A percentile compares a stretch with the other conserved stretches of the same genome.
These are phyloP conservation scores for Drosophila pseudoobscura DNA, from an alignment of 1,140 invertebrate genomes.

Conservation along the genomic window DNA sequence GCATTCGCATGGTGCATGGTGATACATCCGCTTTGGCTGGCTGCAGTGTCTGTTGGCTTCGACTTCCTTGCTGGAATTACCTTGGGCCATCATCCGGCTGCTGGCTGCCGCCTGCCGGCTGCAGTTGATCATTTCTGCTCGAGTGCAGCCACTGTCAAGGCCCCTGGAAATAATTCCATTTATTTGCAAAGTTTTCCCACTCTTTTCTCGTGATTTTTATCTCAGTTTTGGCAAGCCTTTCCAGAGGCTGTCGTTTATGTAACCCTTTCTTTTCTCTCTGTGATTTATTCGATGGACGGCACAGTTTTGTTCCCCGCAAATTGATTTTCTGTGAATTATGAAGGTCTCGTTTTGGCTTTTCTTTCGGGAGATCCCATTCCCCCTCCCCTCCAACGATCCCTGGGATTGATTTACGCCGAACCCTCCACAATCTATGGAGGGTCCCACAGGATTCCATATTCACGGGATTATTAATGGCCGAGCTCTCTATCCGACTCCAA, in stretches of 20 bases:
- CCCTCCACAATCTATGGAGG: slow-evolving; percentile 11
- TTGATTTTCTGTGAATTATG: slow-evolving; percentile 47
- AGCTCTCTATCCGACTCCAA: slow-evolving; percentile 18
- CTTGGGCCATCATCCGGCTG: slow-evolving; percentile 26
- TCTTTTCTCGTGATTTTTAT: slow-evolving; percentile 15
- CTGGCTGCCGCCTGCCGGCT: slow-evolving; percentile 28
- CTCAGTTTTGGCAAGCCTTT: slow-evolving; percentile 31
- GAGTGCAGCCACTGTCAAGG: slow-evolving; percentile 44
- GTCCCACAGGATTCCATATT: too few relatives aligned
- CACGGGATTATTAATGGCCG: slow-evolving; percentile 24
- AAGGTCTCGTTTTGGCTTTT: slow-evolving; percentile 24
- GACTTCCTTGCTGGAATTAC: slow-evolving; percentile 21
- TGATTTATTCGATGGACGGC: slow-evolving; percentile 33
- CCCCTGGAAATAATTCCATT: slow-evolving; percentile 39
- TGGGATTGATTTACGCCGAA: slow-evolving; percentile 37
- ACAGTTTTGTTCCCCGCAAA: slow-evolving; percentile 40
- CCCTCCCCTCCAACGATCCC: not conserved
- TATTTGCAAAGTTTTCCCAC: slow-evolving; percentile 47
- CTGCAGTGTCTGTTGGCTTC: slow-evolving; percentile 8
- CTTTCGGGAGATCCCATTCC: not conserved
- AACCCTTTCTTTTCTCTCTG: slow-evolving; percentile 23
- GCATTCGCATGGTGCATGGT: slow-evolving; percentile 13
- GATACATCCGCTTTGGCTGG: slow-evolving; percentile 13
- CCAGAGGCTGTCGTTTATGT: slow-evolving; percentile 25
- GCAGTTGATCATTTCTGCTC: slow-evolving; percentile 51